Evolutionary conservation across 2,113 vertebrate genomes (phyloP), one percentile per base, ranked within the genome.

Genomic region (Candoia aspera): DNA sequence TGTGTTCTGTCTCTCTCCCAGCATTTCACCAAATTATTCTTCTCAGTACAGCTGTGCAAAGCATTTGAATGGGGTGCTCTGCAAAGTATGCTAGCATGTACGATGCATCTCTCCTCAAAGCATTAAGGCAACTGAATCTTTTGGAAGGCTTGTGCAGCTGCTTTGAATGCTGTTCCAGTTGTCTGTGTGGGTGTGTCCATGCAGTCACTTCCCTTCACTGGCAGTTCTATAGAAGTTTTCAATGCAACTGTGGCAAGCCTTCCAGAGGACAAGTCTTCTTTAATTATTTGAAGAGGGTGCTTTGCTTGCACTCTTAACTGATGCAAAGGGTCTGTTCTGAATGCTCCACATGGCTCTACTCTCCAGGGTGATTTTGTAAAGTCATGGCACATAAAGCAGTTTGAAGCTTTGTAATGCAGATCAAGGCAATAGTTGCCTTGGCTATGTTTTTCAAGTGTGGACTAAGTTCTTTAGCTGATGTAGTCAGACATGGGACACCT

Each of bases 361-460:
- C 2, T 79, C 33, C 73, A 79, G 33, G 6, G 21, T 42, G 42
- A 79, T 17, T 54, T 8, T n/a, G 1, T 15, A 54, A 86, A 55
- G 6, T 54, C 85, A 33, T 21, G 15, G 6, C 23, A 86, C 12
- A 15, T 54, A 54, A 53, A 86, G 84, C 26, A 11, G 12, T 57
- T 55, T 86, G 29, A 37, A 87, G 17, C 17, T 23, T n/a, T 58
- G 54, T 33, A 87, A n/a, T 33, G 54, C 54, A 87, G n/a, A 58
- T 87, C n/a, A 21, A 62, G 26, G 29, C 60, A 89, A 53, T n/a
- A 89, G 60, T 68, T 37, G 8, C 92, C 37, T 91, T 4, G 92
- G n/a, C 85, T 6, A 17, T 60, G 23, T 12, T 79, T 2, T 10
- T 93, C 87, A 0, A 26, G 59, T 21, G 79, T 42, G 17, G 73